phyloP scores from a whole-genome alignment of 2,797 vertebrate genomes.

The Pterois miles region DNA sequence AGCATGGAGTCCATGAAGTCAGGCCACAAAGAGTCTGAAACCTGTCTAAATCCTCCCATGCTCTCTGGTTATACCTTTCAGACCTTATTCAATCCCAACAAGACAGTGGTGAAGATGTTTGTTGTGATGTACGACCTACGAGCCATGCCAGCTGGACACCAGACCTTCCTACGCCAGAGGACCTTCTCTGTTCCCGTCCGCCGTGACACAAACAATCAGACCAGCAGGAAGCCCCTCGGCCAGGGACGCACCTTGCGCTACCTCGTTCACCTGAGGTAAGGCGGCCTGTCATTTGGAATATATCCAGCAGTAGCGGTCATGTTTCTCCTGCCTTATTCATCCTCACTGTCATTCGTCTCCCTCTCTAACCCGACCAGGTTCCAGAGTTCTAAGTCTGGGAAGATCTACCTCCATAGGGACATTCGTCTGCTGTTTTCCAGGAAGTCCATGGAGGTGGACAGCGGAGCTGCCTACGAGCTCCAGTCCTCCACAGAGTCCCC shows the following conservation, averaged over 20 bases:
- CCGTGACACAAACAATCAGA: slow-evolving; percentile 88
- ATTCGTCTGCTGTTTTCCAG: slow-evolving; percentile 98
- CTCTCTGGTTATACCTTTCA: slow-evolving; percentile 63
- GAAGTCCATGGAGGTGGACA: slow-evolving; percentile 99
- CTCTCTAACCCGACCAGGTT: slow-evolving; percentile 86
- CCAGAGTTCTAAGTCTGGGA: slow-evolving; percentile 99
- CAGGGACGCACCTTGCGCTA: slow-evolving; percentile 96
- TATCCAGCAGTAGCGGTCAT: neutral
- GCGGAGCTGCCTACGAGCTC: slow-evolving; percentile 98
- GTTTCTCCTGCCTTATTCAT: slow-evolving; percentile 5
- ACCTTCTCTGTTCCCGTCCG: slow-evolving; percentile 98
- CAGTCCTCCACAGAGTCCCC: slow-evolving; percentile 98
- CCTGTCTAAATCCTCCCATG: neutral
- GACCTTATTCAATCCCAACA: slow-evolving; percentile 99
- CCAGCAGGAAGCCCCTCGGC: slow-evolving; percentile 87
- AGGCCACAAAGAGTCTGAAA: neutral
- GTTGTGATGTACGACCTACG: slow-evolving; percentile 98
- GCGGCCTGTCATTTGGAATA: neutral
- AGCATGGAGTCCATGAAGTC: neutral
- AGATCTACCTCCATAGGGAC: slow-evolving; percentile 99
- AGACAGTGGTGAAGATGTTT: slow-evolving; percentile 99
- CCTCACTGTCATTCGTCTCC: neutral
- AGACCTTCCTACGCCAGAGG: slow-evolving; percentile 99
- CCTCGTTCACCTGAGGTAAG: slow-evolving; percentile 99
- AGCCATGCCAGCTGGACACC: slow-evolving; percentile 97